These are phyloP conservation scores for Megalonaias nervosa DNA, from an alignment of 1,140 invertebrate genomes.

Conservation along the genomic window DNA sequence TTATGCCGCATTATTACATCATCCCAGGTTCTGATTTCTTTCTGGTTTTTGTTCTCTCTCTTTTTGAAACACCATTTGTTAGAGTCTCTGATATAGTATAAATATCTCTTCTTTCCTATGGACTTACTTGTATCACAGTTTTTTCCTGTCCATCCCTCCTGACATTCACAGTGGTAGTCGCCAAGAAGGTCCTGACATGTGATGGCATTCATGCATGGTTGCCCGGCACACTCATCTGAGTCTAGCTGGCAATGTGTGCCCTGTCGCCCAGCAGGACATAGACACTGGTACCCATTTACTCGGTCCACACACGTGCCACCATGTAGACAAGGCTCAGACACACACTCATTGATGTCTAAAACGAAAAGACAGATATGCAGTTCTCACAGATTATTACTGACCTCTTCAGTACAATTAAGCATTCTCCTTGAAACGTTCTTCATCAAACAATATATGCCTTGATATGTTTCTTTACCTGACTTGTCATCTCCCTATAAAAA, in stretches of 20 bases:
- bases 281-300: constrained; percentile 76
- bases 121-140: constrained; percentile 67
- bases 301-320: constrained; percentile 91
- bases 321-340: constrained; percentile 86
- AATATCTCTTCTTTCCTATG: too few species aligned
- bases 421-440: too few species aligned
- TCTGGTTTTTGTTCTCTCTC: constrained; percentile 60
- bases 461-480: too few species aligned
- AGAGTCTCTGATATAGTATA: too few species aligned
- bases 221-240: constrained; percentile 64
- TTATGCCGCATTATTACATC: too few species aligned
- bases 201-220: constrained; percentile 66
- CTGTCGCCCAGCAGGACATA: constrained; percentile 82
- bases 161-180: constrained; percentile 65
- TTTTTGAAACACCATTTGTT: too few species aligned
- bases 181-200: constrained; percentile 61
- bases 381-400: neutral
- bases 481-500: too few species aligned
- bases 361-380: neutral
- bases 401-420: too few species aligned
- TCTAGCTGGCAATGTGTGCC: constrained; percentile 66
- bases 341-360: constrained; percentile 82
- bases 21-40: constrained; percentile 17
- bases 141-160: constrained; percentile 65
- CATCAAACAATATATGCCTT: too few species aligned